These are phyloP conservation scores for Steinernema carpocapsae DNA, from an alignment of 2,888 invertebrate genomes.

Conservation along the genomic window DNA sequence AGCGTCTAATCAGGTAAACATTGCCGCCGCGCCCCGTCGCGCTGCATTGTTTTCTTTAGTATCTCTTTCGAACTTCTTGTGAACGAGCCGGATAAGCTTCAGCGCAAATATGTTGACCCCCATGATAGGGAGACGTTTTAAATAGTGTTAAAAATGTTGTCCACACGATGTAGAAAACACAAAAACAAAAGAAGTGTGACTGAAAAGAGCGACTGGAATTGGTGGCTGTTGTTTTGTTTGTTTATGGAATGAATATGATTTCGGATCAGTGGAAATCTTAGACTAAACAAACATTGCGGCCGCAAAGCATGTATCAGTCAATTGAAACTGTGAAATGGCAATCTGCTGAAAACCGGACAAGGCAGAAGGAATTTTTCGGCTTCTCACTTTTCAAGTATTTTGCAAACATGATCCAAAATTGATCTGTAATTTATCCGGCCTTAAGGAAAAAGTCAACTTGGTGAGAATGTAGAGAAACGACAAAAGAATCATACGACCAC, in stretches of 20 bases:
- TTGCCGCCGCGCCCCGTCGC: neutral
- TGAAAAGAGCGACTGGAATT: neutral
- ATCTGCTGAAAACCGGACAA: slow-evolving; percentile 5
- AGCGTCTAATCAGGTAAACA: slow-evolving; percentile 18
- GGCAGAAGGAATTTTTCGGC: neutral
- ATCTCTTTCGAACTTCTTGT: slow-evolving; percentile 23
- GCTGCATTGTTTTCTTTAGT: slow-evolving; percentile 30
- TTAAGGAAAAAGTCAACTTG: no score
- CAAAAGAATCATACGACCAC: no score
- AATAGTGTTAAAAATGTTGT: slow-evolving; percentile 3
- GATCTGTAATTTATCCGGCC: no score
- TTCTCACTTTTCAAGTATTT: neutral
- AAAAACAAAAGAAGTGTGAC: neutral
- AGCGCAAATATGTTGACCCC: neutral
- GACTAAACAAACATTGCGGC: neutral
- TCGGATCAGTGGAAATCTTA: slow-evolving; percentile 14
- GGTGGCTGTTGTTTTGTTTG: slow-evolving; percentile 15
- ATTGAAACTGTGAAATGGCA: neutral
- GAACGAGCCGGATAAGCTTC: slow-evolving; percentile 21
- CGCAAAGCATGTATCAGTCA: neutral
- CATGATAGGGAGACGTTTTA: neutral
- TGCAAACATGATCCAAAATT: slow-evolving; percentile 1
- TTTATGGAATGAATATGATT: neutral
- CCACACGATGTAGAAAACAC: neutral
- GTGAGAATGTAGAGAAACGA: no score